Evolutionary conservation across 2,797 vertebrate genomes (phyloP), one percentile per base, ranked within the genome.

Genomic region (Amblyopsis hoosieri): DNA sequence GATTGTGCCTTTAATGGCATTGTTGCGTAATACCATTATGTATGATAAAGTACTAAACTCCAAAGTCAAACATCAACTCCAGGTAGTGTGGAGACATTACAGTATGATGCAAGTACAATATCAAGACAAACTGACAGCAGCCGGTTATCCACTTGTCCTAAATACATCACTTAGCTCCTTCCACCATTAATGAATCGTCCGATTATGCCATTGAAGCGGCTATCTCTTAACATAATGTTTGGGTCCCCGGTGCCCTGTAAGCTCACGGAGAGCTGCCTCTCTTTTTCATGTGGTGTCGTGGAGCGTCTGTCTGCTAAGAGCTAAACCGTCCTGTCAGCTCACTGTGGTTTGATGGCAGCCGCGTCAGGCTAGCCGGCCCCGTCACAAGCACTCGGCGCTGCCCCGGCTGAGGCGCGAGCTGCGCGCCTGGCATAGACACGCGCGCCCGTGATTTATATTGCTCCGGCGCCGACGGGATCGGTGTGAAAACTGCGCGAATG

Each of bases 311-410:
- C 57, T 61, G 45, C 31, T 42, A n/a, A 29, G 29, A 45, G 12
- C 62, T 64, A 15, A 71, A 65, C 17, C 11, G 29, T 31, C 56
- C 59, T 72, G 70, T 78, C 78, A 57, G 62, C 66, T 83, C 33
- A 15, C 33, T 69, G 71, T 78, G 64, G 76, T 71, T 74, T 58
- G 69, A 37, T 60, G 62, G 37, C 68, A 57, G 47, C 1, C 45
- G 54, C 42, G 54, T 67, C 65, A 57, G 42, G 62, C 62, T 29
- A 42, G 23, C 23, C 23, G 23, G 23, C 3, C 57, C 45, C 69
- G 46, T 61, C 64, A 31, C 42, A 49, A 66, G 59, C 17, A 69
- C 59, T 52, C 64, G 64, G 78, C 65, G 12, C 12, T 4, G 51
- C 51, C 11, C 19, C 2, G 11, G 51, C 5, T 23, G 31, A 11